phyloP scores from a whole-genome alignment of 1,140 invertebrate genomes.

The Listronotus bonariensis region DNA sequence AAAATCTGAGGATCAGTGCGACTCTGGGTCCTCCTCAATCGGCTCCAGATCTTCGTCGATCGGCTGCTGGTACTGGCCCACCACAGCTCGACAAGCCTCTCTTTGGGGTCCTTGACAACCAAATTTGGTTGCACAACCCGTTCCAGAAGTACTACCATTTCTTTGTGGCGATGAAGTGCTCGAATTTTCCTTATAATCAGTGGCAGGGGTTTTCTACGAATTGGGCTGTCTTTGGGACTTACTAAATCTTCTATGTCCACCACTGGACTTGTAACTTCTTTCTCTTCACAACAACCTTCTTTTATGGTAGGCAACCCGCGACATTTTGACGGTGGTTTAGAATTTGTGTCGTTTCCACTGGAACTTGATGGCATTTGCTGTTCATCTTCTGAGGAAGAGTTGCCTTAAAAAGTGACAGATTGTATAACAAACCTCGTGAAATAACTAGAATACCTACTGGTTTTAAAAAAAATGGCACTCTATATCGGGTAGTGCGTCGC shows the following conservation, averaged over 20 bases:
- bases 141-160: neutral
- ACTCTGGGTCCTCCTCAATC: conserved; percentile 61
- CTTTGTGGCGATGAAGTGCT: neutral
- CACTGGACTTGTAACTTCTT: conserved; percentile 55
- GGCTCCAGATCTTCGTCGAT: conserved; percentile 58
- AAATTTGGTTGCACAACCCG: conserved; percentile 56
- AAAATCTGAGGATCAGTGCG: conserved; percentile 73
- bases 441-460: too few relatives aligned
- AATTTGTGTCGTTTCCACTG: conserved; percentile 44
- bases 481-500: too few relatives aligned
- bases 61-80: conserved; percentile 61
- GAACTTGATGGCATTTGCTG: conserved; percentile 49
- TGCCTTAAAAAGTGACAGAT: neutral
- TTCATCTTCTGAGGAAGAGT: conserved; percentile 7
- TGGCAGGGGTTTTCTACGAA: neutral
- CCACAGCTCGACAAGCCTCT: conserved; percentile 56
- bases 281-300: conserved; percentile 53
- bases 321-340: conserved; percentile 43
- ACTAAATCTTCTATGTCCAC: conserved; percentile 74
- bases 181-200: conserved; percentile 8
- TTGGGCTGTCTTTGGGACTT: neutral
- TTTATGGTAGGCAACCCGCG: conserved; percentile 47
- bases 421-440: too few relatives aligned
- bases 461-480: too few relatives aligned
- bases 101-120: conserved; percentile 58